These are phyloP conservation scores for Lasioglossum leucozonium DNA, from an alignment of 2,888 invertebrate species.

Conservation along the genomic window DNA sequence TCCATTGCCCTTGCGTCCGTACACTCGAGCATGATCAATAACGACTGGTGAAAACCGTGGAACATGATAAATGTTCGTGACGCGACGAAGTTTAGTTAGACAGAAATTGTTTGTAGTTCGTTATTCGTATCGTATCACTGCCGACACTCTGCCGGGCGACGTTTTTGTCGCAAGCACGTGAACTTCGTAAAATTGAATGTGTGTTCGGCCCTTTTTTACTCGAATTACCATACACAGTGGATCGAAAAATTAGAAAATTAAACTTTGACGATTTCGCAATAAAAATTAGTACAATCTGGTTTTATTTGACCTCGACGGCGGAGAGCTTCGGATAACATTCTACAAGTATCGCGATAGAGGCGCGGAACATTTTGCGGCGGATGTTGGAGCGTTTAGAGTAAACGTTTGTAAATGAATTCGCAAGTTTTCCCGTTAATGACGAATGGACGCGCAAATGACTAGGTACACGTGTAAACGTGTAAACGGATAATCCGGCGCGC, in stretches of 20 bases:
- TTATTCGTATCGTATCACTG: not conserved
- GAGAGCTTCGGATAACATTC: not conserved
- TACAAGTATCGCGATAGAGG: not conserved
- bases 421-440: conserved; percentile 3
- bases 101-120: conserved; percentile 7
- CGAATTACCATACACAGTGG: not conserved
- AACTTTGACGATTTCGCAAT: no score
- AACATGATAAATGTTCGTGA: not conserved
- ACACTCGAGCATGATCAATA: not conserved
- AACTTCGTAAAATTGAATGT: not conserved
- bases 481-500: not conserved
- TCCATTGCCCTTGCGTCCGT: not conserved
- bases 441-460: not conserved
- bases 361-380: not conserved
- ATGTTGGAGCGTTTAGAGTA: not conserved
- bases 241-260: not conserved
- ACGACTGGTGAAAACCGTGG: not conserved
- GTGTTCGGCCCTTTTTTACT: not conserved
- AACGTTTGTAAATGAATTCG: not conserved
- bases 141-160: not conserved
- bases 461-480: conserved; percentile 7
- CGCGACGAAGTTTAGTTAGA: conserved; percentile 1
- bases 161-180: not conserved
- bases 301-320: not conserved
- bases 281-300: no score